Evolutionary conservation across 2,888 invertebrate genomes (phyloP), one percentile per base, ranked within the genome.

Genomic region (Girardia tigrina): DNA sequence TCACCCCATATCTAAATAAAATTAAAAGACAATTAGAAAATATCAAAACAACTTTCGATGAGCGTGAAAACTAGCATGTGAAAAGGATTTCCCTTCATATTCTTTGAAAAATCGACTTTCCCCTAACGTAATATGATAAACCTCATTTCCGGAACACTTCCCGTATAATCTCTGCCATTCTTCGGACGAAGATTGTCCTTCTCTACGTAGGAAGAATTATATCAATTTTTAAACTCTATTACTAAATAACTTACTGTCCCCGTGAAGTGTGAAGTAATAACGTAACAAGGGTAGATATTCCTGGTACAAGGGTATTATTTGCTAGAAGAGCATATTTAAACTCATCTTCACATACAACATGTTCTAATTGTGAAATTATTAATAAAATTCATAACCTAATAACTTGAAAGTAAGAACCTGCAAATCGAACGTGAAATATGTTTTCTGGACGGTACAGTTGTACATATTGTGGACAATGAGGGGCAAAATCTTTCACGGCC

Each of bases 131-230:
- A 97, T 97, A 85, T 97, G 94, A 86, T 97, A 97, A 82, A 98
- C 95, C 87, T 98, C 97, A 85, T 98, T 98, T 79, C 97, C 97
- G 0, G 95, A 95, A 85, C 95, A 95, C 83, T 92, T 90, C 23
- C 97, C 97, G 84, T 97, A 97, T n/a, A 94, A 87, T 75, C 92
- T 88, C 85, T 97, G 95, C 97, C 97, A 98, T 85, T 95, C 93
- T 85, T 97, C 97, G 56, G 90, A 90, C 0, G 92, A 92, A 78
- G 91, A 90, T 82, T 93, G 92, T 0, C 94, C 94, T 86, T 94
- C 93, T 83, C 93, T 93, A 83, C n/a, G n/a, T n/a, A n/a, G 20
- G 85, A 86, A 78, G 77, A 75, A 78, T 42, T 16, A 71, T 69
- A 77, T 26, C n/a, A 73, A 23, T 27, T 69, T 26, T 16, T 74